Conservation (phyloP, 2,113 vertebrate genomes). For the Macrotis lagotis region DNA sequence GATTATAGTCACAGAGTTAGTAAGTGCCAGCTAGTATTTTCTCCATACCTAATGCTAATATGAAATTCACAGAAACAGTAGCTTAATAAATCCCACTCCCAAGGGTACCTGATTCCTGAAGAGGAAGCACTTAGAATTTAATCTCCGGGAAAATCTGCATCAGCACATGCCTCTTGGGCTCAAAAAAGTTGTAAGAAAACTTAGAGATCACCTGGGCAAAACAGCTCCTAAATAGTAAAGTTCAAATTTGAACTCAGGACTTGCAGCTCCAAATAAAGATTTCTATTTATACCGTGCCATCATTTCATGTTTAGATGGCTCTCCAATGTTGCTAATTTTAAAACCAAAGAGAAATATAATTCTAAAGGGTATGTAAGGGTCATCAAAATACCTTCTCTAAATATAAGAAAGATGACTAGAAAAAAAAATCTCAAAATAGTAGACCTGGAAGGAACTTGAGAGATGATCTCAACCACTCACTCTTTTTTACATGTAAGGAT, state of each 20-base stretch:
- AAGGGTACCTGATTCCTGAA: neutral
- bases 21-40: neutral
- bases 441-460: neutral
- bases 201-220: neutral
- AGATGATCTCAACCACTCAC: neutral
- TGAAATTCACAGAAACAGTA: neutral
- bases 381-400: neutral
- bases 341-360: neutral
- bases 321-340: neutral
- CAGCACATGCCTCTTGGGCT: neutral
- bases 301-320: neutral
- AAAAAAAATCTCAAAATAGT: neutral
- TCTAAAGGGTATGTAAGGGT: neutral
- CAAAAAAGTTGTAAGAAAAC: neutral
- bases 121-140: neutral
- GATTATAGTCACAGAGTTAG: too few relatives aligned
- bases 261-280: neutral
- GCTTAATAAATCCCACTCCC: neutral
- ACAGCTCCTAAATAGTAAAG: neutral
- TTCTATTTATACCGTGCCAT: neutral
- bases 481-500: neutral
- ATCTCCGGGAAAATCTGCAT: neutral
- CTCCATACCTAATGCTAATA: neutral
- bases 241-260: neutral
- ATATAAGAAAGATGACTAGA: neutral